phyloP scores from a whole-genome alignment of 2,113 vertebrate species.

The Falcunculus frontatus region DNA sequence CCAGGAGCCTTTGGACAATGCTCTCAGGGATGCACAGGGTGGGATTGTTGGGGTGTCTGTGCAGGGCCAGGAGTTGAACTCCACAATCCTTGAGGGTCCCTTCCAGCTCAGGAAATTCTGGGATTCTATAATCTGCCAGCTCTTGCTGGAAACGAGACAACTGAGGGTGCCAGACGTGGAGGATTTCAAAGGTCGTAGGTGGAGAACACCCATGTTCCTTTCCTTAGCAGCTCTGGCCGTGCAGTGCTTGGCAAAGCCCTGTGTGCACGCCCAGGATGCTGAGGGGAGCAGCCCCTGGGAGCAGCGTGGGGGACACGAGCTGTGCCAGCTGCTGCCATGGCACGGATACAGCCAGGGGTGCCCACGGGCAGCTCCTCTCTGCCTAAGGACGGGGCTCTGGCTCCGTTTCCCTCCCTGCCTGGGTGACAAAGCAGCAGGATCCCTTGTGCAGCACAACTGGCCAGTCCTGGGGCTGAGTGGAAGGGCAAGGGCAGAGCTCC shows the following conservation, averaged over 20 bases:
- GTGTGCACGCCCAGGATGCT: accelerated
- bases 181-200: background rate
- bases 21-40: background rate
- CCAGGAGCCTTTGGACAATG: accelerated
- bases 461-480: background rate
- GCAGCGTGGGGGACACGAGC: accelerated
- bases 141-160: background rate
- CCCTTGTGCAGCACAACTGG: background rate
- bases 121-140: background rate
- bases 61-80: background rate
- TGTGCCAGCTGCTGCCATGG: background rate
- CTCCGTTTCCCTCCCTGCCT: background rate
- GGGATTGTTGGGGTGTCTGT: background rate
- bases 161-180: background rate
- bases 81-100: background rate
- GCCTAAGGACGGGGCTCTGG: background rate
- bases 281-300: background rate
- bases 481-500: background rate
- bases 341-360: background rate
- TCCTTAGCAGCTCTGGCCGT: background rate
- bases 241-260: accelerated
- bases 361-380: accelerated
- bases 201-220: background rate
- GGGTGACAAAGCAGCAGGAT: background rate
- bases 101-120: background rate